Conservation (phyloP, 2,113 vertebrate genomes). For the Pluvianellus socialis region DNA sequence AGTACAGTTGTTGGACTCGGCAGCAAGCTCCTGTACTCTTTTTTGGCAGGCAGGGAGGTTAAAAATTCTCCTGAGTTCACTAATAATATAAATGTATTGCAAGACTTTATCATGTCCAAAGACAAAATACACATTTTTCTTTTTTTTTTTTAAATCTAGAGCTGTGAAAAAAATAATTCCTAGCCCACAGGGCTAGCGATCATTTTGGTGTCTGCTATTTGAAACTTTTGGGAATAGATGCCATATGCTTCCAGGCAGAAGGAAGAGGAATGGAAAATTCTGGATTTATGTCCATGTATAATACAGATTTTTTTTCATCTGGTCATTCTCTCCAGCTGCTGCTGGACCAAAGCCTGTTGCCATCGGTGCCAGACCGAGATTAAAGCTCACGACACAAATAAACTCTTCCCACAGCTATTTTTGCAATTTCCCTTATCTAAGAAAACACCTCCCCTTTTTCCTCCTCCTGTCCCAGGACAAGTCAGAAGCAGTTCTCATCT, state of each 20-base stretch:
- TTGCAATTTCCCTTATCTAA: background rate
- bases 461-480: background rate
- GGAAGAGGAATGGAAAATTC: constrained; percentile 34
- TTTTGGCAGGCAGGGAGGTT: background rate
- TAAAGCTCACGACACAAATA: background rate
- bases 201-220: background rate
- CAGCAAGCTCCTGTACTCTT: background rate
- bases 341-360: constrained; percentile 23
- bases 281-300: constrained; percentile 5
- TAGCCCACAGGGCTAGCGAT: background rate
- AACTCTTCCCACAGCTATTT: background rate
- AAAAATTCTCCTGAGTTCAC: background rate
- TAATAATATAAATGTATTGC: background rate
- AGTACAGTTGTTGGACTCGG: background rate
- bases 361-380: background rate
- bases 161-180: background rate
- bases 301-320: constrained; percentile 6
- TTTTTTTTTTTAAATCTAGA: background rate
- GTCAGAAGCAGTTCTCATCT: background rate
- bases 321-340: constrained; percentile 13
- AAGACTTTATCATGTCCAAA: background rate
- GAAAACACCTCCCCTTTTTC: background rate
- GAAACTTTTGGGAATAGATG: constrained; percentile 7
- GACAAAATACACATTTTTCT: background rate
- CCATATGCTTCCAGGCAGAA: background rate